Percentiles rank a stretch among this genome's conserved stretches.
phyloP scores from a whole-genome alignment of 1,140 invertebrate genomes.

The Akabosia matsudoensis region DNA sequence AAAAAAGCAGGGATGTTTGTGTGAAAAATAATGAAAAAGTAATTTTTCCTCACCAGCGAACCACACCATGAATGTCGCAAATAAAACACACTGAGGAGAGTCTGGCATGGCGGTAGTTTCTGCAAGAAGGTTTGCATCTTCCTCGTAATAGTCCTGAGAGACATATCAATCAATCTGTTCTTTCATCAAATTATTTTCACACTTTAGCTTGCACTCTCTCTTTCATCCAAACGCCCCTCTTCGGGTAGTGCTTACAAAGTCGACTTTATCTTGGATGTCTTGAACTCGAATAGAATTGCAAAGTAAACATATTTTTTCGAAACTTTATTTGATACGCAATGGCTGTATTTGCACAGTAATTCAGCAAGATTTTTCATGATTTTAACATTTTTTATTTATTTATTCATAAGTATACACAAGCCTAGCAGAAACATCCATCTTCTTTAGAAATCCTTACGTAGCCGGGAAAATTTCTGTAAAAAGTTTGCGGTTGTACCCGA shows the following conservation, averaged over 20 bases:
- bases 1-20: not conserved
- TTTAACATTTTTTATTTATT: too few relatives aligned
- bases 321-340: not conserved
- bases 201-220: not conserved
- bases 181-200: slow-evolving; percentile 23
- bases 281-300: not conserved
- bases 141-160: slow-evolving; percentile 62
- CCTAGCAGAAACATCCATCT: too few relatives aligned
- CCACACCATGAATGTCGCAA: slow-evolving; percentile 91
- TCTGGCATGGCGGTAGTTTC: slow-evolving; percentile 55
- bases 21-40: not conserved
- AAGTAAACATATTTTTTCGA: not conserved
- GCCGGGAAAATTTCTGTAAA: too few relatives aligned
- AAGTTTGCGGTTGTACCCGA: too few relatives aligned
- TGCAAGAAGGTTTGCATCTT: slow-evolving; percentile 49
- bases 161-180: slow-evolving; percentile 23
- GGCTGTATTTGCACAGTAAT: not conserved
- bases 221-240: not conserved
- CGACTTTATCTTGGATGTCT: too few relatives aligned
- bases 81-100: slow-evolving; percentile 81
- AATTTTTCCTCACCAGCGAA: slow-evolving; percentile 63
- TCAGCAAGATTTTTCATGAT: too few relatives aligned
- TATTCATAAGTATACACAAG: too few relatives aligned
- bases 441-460: too few relatives aligned
- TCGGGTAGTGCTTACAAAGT: too few relatives aligned